Percentiles rank a stretch among this genome's conserved stretches.
Evolutionary conservation across 2,797 vertebrate genomes (phyloP).

Genomic region (Morus bassanus): DNA sequence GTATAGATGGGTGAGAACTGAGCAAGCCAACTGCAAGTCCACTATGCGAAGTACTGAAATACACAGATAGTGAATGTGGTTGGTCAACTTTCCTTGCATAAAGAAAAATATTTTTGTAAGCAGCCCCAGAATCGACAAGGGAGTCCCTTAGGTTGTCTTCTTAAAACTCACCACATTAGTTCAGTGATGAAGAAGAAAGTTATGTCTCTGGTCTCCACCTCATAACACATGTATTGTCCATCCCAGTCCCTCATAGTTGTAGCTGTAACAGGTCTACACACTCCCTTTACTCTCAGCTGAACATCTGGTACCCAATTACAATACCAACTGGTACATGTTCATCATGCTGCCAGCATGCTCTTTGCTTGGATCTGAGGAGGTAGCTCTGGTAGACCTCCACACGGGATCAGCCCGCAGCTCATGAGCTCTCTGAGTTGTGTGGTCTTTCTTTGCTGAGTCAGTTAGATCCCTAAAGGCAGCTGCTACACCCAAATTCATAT

Average conservation of each 20-base stretch:
- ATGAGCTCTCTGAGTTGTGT: background rate
- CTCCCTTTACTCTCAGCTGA: background rate
- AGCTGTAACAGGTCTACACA: rapidly evolving
- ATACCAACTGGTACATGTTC: background rate
- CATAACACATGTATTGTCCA: rapidly evolving
- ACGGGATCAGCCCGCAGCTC: background rate
- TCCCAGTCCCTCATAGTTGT: background rate
- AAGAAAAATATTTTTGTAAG: background rate
- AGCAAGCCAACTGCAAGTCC: background rate
- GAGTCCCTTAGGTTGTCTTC: background rate
- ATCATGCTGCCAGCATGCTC: background rate
- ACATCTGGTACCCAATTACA: background rate
- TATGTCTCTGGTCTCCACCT: background rate
- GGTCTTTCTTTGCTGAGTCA: background rate
- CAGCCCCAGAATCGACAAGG: background rate
- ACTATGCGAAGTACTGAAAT: background rate
- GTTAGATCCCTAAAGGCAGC: background rate
- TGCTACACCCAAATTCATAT: background rate
- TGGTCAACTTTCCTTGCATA: background rate
- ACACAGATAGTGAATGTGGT: background rate
- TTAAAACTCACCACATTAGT: background rate
- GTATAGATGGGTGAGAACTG: background rate
- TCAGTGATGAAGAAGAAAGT: background rate
- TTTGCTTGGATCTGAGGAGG: background rate
- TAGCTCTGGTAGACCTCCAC: background rate